phyloP scores from a whole-genome alignment of 1,140 invertebrate species.

The Spodoptera frugiperda region DNA sequence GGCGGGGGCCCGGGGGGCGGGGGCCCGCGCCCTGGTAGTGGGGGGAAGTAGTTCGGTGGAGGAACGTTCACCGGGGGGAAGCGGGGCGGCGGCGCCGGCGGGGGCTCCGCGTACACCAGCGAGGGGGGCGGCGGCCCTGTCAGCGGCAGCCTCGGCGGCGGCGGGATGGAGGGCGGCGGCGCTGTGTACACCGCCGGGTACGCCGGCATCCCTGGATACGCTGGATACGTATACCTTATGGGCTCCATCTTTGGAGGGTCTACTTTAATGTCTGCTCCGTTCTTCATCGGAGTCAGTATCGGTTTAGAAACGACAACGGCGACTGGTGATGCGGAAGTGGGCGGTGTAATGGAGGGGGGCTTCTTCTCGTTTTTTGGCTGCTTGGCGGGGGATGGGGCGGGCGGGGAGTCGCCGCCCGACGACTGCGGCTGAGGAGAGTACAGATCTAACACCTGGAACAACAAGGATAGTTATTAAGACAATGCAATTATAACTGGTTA shows the following conservation, averaged over 20 bases:
- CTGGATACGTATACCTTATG: slow-evolving; percentile 69
- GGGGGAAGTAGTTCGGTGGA: slow-evolving; percentile 77
- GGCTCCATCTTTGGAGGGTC: slow-evolving; percentile 74
- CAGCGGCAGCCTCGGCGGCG: slow-evolving; percentile 61
- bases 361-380: slow-evolving; percentile 84
- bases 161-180: slow-evolving; percentile 65
- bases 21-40: slow-evolving; percentile 64
- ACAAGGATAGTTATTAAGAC: background rate
- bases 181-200: slow-evolving; percentile 75
- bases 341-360: slow-evolving; percentile 81
- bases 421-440: slow-evolving; percentile 90
- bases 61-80: slow-evolving; percentile 73
- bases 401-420: slow-evolving; percentile 89
- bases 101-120: slow-evolving; percentile 68
- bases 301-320: slow-evolving; percentile 68
- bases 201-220: slow-evolving; percentile 63
- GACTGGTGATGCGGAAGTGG: slow-evolving; percentile 83
- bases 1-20: slow-evolving; percentile 67
- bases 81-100: slow-evolving; percentile 60
- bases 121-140: slow-evolving; percentile 60
- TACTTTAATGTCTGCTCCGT: slow-evolving; percentile 75
- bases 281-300: slow-evolving; percentile 74
- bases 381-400: slow-evolving; percentile 74
- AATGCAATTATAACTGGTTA: too few species aligned
- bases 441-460: slow-evolving; percentile 91